Evolutionary conservation across 2,113 vertebrate genomes (phyloP), one percentile per base, ranked within the genome.

Genomic region (Pavo muticus): DNA sequence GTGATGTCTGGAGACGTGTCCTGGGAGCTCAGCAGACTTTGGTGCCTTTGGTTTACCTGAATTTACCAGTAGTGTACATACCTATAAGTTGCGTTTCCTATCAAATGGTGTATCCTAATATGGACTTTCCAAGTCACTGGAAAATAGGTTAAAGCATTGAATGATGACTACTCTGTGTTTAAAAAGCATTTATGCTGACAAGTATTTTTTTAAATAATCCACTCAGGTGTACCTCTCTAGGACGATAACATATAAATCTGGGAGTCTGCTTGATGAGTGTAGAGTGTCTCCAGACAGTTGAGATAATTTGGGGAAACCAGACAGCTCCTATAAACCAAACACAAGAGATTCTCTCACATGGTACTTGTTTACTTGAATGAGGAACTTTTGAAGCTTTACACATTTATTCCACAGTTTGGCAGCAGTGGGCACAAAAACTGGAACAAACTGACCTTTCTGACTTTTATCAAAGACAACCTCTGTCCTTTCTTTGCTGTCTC

Each of bases 391-490:
- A 94, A 87, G 11, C 32, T 74, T 95, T 93, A 60, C 81, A 84
- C 30, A 32, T 92, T 71, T 95, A 84, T 97, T 96, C 88, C 91
- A 88, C 61, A 84, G 18, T 92, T 94, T 95, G 92, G 88, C 76
- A 93, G 19, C 4, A 42, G 67, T 91, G 67, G 64, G 37, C 84
- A 76, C 65, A 86, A 94, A 97, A 91, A 54, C 84, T 95, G 88
- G 69, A 94, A 95, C 74, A 44, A 87, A 57, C 35, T 90, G 54
- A 91, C 70, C 52, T 95, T 90, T 95, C 84, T 13, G 44, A 82
- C 57, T 93, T 96, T 91, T 88, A 92, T 97, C 91, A 97, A 97
- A 94, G 89, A 82, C 37, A 87, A 82, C 50, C 64, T 95, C 86
- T 97, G 72, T 97, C 71, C 44, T 37, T 80, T 94, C 50, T 50